phyloP scores from a whole-genome alignment of 92 coral and sea anemone genomes.

The Anthopleura xanthogrammica region DNA sequence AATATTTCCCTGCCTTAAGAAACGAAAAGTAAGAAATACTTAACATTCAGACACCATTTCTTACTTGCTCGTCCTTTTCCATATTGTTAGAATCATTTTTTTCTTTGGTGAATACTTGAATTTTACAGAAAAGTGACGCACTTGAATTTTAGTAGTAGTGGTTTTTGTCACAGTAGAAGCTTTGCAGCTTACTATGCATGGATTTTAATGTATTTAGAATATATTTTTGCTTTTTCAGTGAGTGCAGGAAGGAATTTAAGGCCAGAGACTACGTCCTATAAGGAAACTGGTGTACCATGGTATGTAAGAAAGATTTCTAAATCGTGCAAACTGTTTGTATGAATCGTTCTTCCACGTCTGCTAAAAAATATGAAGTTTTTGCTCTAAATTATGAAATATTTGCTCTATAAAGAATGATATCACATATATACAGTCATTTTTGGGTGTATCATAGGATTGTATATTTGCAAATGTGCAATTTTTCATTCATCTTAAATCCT shows the following conservation, averaged over 20 bases:
- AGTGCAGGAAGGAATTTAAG: constrained; percentile 56
- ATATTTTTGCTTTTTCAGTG: constrained; percentile 15
- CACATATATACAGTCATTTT: too few relatives aligned
- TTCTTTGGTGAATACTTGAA: neutral
- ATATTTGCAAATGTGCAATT: neutral
- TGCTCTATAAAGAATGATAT: neutral
- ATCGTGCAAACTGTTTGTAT: neutral
- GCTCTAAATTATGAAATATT: too few relatives aligned
- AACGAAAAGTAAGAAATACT: neutral
- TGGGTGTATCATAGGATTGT: too few relatives aligned
- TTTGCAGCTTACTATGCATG: neutral
- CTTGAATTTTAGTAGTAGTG: too few relatives aligned
- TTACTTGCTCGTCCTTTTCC: neutral
- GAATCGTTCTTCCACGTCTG: neutral
- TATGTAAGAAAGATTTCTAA: constrained; percentile 19
- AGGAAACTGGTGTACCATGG: constrained; percentile 97
- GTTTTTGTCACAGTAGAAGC: neutral
- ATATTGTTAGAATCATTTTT: neutral
- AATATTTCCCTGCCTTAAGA: neutral
- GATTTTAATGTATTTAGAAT: neutral
- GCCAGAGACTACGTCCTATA: constrained; percentile 93
- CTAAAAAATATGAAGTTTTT: too few relatives aligned
- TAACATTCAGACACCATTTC: neutral
- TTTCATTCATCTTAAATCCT: neutral
- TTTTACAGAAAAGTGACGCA: neutral